Evolutionary conservation across 1,140 invertebrate genomes (phyloP), one percentile per base, ranked within the genome.

Genomic region (Trachymyrmex septentrionalis): DNA sequence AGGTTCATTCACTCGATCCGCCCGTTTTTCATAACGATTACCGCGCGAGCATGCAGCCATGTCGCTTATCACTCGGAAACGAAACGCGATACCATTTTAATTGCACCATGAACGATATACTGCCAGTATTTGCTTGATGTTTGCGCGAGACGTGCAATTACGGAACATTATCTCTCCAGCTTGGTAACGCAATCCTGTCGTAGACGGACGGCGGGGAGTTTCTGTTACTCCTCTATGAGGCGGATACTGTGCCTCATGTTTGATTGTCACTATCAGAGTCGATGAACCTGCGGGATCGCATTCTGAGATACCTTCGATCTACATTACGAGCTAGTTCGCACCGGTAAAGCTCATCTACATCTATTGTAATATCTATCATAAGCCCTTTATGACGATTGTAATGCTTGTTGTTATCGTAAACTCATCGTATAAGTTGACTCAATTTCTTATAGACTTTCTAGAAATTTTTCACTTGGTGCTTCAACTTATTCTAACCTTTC

Each of bases 31-130:
- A 61, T 14, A 34, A 61, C 53, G 21, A 57, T 66, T 50, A 66
- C n/a, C 19, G 34, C 24, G 24, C 9, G 21, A 34, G 14, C 48
- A 14, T 16, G 4, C 27, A 9, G 38, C 2, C 77, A 14, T 19
- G 53, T 16, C 38, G 38, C 55, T 84, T 75, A 63, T 84, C 69
- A 30, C 19, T 16, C 55, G 57, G 14, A 21, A 21, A 30, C 21
- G 44, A 78, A 57, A 75, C 12, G 19, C 12, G 24, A 82, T 38
- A 61, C 55, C n/a, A 38, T 61, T 84, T 75, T 75, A 75, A 75
- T 75, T 48, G 55, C n/a, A 19, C 30, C 12, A n/a, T 19, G 4
- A 12, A n/a, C 30, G 19, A 10, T 30, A 34, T 4, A 53, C 10
- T 9, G 64, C 24, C 10, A n/a, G 19, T 21, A 48, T 61, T n/a